phyloP scores from a whole-genome alignment of 2,797 vertebrate genomes.

The Tamandua tetradactyla region DNA sequence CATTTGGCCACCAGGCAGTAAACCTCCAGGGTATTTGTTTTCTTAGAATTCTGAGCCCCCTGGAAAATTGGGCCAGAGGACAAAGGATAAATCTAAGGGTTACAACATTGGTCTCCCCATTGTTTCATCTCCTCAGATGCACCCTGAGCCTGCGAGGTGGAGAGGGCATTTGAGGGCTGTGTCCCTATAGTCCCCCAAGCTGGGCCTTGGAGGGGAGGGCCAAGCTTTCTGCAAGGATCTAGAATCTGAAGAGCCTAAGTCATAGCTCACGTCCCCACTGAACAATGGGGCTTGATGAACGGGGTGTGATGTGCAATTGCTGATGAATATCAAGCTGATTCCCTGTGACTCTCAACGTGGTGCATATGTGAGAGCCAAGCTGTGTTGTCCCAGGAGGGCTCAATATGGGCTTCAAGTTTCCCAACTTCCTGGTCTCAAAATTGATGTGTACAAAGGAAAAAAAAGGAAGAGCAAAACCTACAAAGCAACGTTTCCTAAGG shows the following conservation, averaged over 20 bases:
- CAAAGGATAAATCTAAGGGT: not conserved
- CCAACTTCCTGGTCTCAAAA: constrained; percentile 78
- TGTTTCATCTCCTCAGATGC: not conserved
- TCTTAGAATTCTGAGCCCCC: not conserved
- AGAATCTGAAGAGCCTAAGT: constrained; percentile 61
- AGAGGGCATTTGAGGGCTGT: constrained; percentile 78
- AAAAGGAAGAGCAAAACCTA: constrained; percentile 64
- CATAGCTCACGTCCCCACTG: constrained; percentile 67
- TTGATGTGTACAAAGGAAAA: constrained; percentile 49
- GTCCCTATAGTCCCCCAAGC: constrained; percentile 74
- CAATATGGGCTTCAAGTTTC: constrained; percentile 77
- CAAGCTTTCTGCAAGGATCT: constrained; percentile 68
- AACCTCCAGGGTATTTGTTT: not conserved
- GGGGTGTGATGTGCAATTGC: constrained; percentile 51
- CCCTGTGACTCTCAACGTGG: constrained; percentile 69
- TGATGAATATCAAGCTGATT: constrained; percentile 72
- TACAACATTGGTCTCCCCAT: not conserved
- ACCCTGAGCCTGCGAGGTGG: not conserved
- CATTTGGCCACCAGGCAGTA: not conserved
- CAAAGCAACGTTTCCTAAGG: constrained; percentile 79
- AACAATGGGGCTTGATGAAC: constrained; percentile 76
- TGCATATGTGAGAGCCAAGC: constrained; percentile 69
- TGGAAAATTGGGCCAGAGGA: not conserved
- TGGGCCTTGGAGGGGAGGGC: constrained; percentile 61
- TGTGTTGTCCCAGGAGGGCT: constrained; percentile 68